phyloP scores from a whole-genome alignment of 2,888 invertebrate genomes.

The Carpatolechia fugitivella region DNA sequence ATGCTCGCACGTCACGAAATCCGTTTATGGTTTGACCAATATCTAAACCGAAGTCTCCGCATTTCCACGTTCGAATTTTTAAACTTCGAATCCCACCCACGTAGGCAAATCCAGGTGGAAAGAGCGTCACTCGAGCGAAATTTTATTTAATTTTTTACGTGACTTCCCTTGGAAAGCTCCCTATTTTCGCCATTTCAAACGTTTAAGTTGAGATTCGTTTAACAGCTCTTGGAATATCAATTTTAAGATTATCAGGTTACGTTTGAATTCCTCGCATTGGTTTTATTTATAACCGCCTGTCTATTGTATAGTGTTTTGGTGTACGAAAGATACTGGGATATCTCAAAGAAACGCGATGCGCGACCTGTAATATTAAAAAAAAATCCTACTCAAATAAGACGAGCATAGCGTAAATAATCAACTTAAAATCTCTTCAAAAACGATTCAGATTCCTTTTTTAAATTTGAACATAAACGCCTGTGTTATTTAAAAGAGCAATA shows the following conservation, averaged over 20 bases:
- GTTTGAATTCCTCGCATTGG: too few species aligned
- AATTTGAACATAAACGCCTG: neutral
- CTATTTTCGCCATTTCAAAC: conserved; percentile 8
- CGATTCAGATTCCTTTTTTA: neutral
- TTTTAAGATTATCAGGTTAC: neutral
- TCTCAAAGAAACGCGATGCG: too few species aligned
- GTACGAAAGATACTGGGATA: too few species aligned
- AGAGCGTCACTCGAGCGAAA: conserved; percentile 26
- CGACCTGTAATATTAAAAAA: too few species aligned
- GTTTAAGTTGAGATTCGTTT: neutral
- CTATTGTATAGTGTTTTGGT: too few species aligned
- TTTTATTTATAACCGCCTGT: too few species aligned
- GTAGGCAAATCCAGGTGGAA: conserved; percentile 11
- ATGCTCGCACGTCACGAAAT: too few species aligned
- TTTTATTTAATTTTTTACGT: conserved; percentile 46
- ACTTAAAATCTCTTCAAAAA: too few species aligned
- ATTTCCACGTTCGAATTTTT: neutral
- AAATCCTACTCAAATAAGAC: too few species aligned
- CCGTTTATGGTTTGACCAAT: too few species aligned
- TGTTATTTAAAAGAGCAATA: neutral
- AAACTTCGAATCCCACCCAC: conserved; percentile 6
- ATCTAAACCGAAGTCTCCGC: too few species aligned
- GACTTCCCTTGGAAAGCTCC: conserved; percentile 28
- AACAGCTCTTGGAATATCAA: neutral
- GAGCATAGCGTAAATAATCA: too few species aligned